phyloP scores from a whole-genome alignment of 2,888 invertebrate species.

The Tachystola acroxantha region DNA sequence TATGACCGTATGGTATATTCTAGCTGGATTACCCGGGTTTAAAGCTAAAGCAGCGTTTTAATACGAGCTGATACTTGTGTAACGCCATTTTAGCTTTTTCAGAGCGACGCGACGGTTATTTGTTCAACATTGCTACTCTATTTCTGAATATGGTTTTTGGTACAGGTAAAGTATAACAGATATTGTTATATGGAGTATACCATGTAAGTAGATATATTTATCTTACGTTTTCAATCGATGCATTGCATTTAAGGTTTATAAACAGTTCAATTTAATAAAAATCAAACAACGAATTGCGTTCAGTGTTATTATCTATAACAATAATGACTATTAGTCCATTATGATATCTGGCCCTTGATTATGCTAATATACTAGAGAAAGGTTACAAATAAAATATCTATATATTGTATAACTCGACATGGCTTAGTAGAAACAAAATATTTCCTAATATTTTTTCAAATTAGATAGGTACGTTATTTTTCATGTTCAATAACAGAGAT shows the following conservation, averaged over 20 bases:
- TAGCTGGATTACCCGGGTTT: too few relatives aligned
- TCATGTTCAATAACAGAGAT: too few relatives aligned
- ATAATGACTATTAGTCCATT: slow-evolving; percentile 51
- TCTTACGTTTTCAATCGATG: slow-evolving; percentile 74
- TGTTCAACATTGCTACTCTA: too few relatives aligned
- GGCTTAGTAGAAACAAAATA: background rate
- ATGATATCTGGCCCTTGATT: slow-evolving; percentile 55
- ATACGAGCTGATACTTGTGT: too few relatives aligned
- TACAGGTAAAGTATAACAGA: too few relatives aligned
- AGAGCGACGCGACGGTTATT: too few relatives aligned
- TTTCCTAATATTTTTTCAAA: too few relatives aligned
- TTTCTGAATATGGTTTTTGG: too few relatives aligned
- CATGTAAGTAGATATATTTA: slow-evolving; percentile 67
- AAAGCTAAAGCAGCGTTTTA: too few relatives aligned
- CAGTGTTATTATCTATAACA: slow-evolving; percentile 48
- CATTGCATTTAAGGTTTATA: slow-evolving; percentile 71
- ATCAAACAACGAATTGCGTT: slow-evolving; percentile 67
- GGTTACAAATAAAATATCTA: slow-evolving; percentile 6
- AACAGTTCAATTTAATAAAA: slow-evolving; percentile 74
- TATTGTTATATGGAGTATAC: slow-evolving; percentile 40
- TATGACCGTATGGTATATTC: too few relatives aligned
- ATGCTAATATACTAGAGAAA: slow-evolving; percentile 31
- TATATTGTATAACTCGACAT: slow-evolving; percentile 7
- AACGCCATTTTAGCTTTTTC: too few relatives aligned
- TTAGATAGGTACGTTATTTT: too few relatives aligned